Evolutionary conservation across 2,113 vertebrate genomes (phyloP).

Genomic region (Anarrhichthys ocellatus): DNA sequence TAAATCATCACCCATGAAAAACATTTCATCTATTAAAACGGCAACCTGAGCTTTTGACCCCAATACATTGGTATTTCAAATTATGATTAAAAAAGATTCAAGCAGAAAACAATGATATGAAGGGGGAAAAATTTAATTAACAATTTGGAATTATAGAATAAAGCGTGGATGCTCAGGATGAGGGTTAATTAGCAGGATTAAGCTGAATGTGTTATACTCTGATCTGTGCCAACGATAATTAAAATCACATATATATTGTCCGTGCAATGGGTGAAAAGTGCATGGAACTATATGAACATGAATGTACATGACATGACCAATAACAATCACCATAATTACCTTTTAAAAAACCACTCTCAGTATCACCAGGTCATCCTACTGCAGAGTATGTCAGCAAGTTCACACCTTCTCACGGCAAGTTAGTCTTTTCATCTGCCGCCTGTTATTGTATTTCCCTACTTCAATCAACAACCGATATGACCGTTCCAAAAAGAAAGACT

Average conservation of each 20-base stretch:
- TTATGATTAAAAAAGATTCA: too few relatives aligned
- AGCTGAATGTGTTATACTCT: background rate
- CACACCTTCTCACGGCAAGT: background rate
- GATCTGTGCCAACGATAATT: background rate
- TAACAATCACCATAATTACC: background rate
- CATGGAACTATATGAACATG: background rate
- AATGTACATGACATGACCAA: background rate
- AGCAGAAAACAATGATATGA: too few relatives aligned
- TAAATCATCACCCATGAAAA: too few relatives aligned
- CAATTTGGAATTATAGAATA: too few relatives aligned
- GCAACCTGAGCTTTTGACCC: too few relatives aligned
- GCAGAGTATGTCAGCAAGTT: background rate
- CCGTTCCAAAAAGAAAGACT: background rate
- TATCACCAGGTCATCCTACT: background rate
- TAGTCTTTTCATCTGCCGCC: background rate
- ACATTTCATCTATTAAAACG: too few relatives aligned
- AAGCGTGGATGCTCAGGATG: too few relatives aligned
- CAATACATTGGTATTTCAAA: too few relatives aligned
- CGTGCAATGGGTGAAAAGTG: background rate
- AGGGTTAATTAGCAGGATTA: too few relatives aligned
- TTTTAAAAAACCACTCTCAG: background rate
- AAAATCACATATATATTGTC: too few relatives aligned
- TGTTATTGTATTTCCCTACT: background rate
- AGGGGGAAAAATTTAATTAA: too few relatives aligned
- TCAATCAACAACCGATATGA: background rate